Conservation (phyloP, 2,888 invertebrate species). For the Oasisia sp. region DNA sequence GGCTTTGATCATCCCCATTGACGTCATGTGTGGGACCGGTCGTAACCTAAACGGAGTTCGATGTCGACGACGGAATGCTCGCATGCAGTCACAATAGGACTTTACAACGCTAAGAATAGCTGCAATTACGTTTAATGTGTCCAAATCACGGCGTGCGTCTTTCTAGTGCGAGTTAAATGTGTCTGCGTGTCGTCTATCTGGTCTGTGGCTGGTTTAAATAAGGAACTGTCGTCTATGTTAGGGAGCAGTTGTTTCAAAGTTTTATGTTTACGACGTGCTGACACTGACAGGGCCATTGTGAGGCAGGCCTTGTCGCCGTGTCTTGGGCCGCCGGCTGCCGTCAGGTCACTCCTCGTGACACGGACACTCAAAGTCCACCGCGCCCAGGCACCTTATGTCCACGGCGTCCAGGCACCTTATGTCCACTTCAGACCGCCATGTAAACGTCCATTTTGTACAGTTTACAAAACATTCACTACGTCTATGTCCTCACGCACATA, state of each 20-base stretch:
- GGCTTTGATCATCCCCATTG: neutral
- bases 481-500: too few relatives aligned
- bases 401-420: neutral
- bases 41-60: neutral
- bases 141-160: neutral
- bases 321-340: neutral
- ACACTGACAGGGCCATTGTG: neutral
- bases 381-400: neutral
- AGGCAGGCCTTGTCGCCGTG: neutral
- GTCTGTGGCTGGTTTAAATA: neutral
- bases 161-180: conserved; percentile 1
- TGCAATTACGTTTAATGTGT: conserved; percentile 17
- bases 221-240: neutral
- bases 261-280: neutral
- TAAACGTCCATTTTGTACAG: neutral
- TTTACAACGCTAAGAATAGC: neutral
- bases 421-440: neutral
- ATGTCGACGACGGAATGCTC: neutral
- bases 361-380: neutral
- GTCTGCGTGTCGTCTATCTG: neutral
- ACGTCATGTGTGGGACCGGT: neutral
- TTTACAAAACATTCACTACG: too few relatives aligned
- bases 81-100: neutral
- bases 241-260: neutral
- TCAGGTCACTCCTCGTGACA: neutral